phyloP scores from a whole-genome alignment of 2,888 invertebrate genomes.

The Sphaerophoria taeniata region DNA sequence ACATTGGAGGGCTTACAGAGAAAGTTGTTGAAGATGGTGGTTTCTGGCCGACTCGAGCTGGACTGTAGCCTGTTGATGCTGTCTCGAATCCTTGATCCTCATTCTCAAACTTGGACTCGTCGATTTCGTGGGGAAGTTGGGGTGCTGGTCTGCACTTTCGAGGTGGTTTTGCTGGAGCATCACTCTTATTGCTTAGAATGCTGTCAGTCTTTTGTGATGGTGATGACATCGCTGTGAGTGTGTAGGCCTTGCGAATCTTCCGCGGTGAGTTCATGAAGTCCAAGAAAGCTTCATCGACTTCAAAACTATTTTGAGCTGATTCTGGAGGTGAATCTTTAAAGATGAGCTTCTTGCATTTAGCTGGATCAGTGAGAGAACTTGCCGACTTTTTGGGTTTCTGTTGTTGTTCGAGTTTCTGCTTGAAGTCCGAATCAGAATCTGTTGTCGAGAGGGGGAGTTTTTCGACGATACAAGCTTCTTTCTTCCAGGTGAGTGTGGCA shows the following conservation, averaged over 20 bases:
- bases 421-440: slow-evolving; percentile 79
- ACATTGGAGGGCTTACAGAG: not conserved
- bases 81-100: slow-evolving; percentile 81
- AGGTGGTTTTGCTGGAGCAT: slow-evolving; percentile 44
- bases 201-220: slow-evolving; percentile 78
- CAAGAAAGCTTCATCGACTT: slow-evolving; percentile 64
- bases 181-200: slow-evolving; percentile 20
- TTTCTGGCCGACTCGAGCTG: slow-evolving; percentile 71
- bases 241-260: slow-evolving; percentile 79
- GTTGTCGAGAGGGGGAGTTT: slow-evolving; percentile 77
- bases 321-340: not conserved
- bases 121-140: slow-evolving; percentile 12
- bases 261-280: slow-evolving; percentile 78
- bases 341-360: slow-evolving; percentile 28
- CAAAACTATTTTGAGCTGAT: slow-evolving; percentile 21
- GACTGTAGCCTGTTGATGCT: slow-evolving; percentile 78
- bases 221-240: slow-evolving; percentile 78
- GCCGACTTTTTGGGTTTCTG: slow-evolving; percentile 15
- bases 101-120: slow-evolving; percentile 51
- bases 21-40: not conserved
- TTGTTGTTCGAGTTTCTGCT: slow-evolving; percentile 28
- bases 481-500: slow-evolving; percentile 77
- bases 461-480: slow-evolving; percentile 78
- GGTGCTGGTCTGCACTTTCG: not conserved
- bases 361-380: not conserved